Evolutionary conservation across 2,888 invertebrate genomes (phyloP), one percentile per base, ranked within the genome.

Genomic region (Piscicola geometra): DNA sequence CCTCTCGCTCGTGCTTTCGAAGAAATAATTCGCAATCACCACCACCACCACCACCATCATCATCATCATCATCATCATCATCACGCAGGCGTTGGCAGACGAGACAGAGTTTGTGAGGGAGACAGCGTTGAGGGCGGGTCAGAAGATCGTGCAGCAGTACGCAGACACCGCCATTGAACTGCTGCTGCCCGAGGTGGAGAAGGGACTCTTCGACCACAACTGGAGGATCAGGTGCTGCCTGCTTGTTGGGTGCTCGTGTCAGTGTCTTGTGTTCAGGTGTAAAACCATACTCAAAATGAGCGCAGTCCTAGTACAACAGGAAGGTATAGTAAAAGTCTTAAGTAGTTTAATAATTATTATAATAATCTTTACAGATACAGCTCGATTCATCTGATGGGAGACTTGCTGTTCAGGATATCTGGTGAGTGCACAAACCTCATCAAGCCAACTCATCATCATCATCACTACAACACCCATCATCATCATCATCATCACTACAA

Each of bases 31-130:
- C 66, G 25, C 28, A 15, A 25, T 21, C 28, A 30, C 12, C 5
- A 15, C n/a, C 9, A 21, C 15, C 25, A 9, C 15, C 18, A n/a
- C n/a, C n/a, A n/a, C n/a, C n/a, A n/a, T n/a, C n/a, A n/a, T n/a
- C n/a, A n/a, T n/a, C 50, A 5, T n/a, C 67, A 3, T n/a, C 64
- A 64, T 64, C n/a, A 21, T 25, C 36, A 36, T 47, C 25, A n/a
- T 70, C 1, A 76, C 79, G 3, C 79, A 89, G 88, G 98, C 97
- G 0, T 88, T 99, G 75, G 97, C 99, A 2, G 99, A 99, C 88
- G 99, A 99, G 87, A 96, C 94, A 85, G 99, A 99, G 86, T 99
- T 93, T 87, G 97, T 99, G 0, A 89, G 99, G 71, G 98, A 99
- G 82, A 99, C 99, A 0, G 98, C 98, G 0, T 87, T 99, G 41